Conservation (phyloP, 1,140 invertebrate species). For the Eurosta solidaginis region DNA sequence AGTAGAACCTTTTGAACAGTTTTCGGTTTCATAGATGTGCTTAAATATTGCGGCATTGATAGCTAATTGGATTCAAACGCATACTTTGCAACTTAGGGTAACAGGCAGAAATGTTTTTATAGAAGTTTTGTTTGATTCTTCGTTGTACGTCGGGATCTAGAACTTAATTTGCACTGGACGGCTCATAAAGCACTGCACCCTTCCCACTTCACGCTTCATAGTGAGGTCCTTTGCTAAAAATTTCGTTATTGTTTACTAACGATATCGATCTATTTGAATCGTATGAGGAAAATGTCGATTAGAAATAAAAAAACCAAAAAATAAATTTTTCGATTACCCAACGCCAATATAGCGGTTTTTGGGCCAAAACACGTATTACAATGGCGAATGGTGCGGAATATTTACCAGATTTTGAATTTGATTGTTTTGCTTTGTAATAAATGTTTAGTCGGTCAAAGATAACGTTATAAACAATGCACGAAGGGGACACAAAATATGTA, state of each 20-base stretch:
- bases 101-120: no score
- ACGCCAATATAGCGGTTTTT: background rate
- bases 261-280: background rate
- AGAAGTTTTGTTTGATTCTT: no score
- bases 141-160: no score
- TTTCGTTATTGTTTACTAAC: background rate
- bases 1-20: no score
- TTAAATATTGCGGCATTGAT: no score
- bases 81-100: no score
- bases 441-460: conserved; percentile 11
- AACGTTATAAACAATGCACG: background rate
- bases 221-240: no score
- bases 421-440: background rate
- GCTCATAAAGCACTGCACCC: no score
- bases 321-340: background rate
- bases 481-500: background rate
- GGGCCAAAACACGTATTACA: background rate
- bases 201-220: no score
- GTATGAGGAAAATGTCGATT: background rate
- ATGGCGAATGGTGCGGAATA: background rate
- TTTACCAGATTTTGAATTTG: conserved; percentile 22
- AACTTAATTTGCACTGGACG: no score
- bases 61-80: no score
- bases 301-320: background rate
- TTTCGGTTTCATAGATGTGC: no score